Conservation (phyloP, 2,888 invertebrate genomes). For the Chesias legatella region DNA sequence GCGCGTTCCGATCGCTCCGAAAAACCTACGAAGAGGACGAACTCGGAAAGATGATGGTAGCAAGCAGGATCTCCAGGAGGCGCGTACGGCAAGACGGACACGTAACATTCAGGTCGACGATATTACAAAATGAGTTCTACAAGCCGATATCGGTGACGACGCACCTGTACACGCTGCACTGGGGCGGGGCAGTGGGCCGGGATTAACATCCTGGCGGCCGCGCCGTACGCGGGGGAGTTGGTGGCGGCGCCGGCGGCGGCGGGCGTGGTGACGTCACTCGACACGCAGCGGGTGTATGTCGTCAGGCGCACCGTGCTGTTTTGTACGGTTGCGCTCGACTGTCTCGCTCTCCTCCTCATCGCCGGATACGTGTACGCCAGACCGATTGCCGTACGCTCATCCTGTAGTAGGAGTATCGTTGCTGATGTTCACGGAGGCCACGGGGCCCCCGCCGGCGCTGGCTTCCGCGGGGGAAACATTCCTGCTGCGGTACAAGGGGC, state of each 20-base stretch:
- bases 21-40: constrained; percentile 69
- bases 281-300: constrained; percentile 80
- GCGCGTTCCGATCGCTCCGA: constrained; percentile 84
- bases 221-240: constrained; percentile 82
- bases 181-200: constrained; percentile 84
- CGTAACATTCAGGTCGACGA: constrained; percentile 18
- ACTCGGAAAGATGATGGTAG: constrained; percentile 52
- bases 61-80: constrained; percentile 54
- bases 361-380: constrained; percentile 51
- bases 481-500: constrained; percentile 78
- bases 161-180: constrained; percentile 79
- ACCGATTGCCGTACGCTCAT: constrained; percentile 40
- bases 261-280: constrained; percentile 81
- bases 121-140: constrained; percentile 67
- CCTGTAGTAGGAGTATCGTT: constrained; percentile 49
- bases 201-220: constrained; percentile 82
- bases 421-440: constrained; percentile 75
- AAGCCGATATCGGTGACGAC: constrained; percentile 80
- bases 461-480: constrained; percentile 87
- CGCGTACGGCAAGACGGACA: constrained; percentile 60
- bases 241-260: constrained; percentile 77
- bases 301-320: constrained; percentile 55
- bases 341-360: constrained; percentile 43
- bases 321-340: constrained; percentile 43
- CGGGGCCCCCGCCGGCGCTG: constrained; percentile 81